phyloP scores from a whole-genome alignment of 2,797 vertebrate genomes.

The Todus mexicanus region DNA sequence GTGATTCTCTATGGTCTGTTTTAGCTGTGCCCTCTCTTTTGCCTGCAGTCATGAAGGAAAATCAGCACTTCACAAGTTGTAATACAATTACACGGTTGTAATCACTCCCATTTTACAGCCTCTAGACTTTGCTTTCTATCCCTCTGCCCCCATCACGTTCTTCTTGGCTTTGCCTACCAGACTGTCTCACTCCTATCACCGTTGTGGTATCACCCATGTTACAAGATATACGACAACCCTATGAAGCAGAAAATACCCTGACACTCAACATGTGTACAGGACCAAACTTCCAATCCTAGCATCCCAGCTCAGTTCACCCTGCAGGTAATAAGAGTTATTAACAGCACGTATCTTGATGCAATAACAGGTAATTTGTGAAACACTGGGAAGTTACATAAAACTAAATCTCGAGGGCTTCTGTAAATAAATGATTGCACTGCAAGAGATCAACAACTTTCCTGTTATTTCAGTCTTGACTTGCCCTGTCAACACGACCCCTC shows the following conservation, averaged over 20 bases:
- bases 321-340: background rate
- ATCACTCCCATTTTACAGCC: background rate
- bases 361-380: background rate
- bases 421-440: background rate
- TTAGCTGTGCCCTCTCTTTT: background rate
- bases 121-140: background rate
- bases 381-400: background rate
- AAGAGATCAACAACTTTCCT: background rate
- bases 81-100: background rate
- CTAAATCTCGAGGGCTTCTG: background rate
- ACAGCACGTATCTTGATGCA: background rate
- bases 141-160: background rate
- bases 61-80: background rate
- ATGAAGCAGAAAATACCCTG: background rate
- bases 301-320: background rate
- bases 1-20: background rate
- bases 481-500: background rate
- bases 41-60: background rate
- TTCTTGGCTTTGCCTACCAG: background rate
- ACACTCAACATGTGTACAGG: background rate
- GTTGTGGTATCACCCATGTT: background rate
- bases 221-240: background rate
- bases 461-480: background rate
- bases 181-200: background rate
- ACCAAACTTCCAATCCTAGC: background rate